Base-by-base conservation (phyloP, 2,888 invertebrate species). In the Cylloceria caligata region DNA sequence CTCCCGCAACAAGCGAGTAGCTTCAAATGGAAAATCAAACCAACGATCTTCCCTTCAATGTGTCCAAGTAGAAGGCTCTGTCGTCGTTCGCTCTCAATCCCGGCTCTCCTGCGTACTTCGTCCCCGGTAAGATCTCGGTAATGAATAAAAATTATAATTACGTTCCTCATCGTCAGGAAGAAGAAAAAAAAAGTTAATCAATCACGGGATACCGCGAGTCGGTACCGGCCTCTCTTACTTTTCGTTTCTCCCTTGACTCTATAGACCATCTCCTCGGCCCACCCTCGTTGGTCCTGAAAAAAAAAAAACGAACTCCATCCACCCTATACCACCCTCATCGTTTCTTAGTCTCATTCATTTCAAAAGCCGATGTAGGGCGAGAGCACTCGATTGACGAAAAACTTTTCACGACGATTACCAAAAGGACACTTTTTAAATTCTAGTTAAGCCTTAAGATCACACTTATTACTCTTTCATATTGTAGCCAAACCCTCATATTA, bases 91-190 rank as follows among this genome's bases (percentile, higher is more conserved):
- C 69, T 69, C 60, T 67, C 42, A 34, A 19, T 76, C 64, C 49
- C 16, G 42, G 42, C 47, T 21, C 45, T 64, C 16, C 47, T 49
- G 30, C n/a, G 55, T 36, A 27, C 68, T 11, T 65, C 65, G 65
- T 64, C 52, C 64, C 42, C 68, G 52, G 68, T 86, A 83, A 85
- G 81, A 81, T 82, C 75, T 85, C 75, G 87, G 88, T 92, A 92
- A 92, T 92, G 92, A 92, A 92, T 92, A 92, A 92, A 92, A 91
- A 92, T 92, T 92, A 92, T 92, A 92, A 92, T 92, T 92, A 91
- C 92, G 90, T 90, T 91, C 89, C 90, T 90, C 90, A 87, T 86
- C 88, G 88, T 87, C 86, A 68, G 74, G 82, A 60, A 69, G 49
- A 64, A 52, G 47, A 69, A 78, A 73, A 84, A 86, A 86, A 82